A percentile compares a stretch with the other conserved stretches of the same genome.
phyloP scores from a whole-genome alignment of 1,140 invertebrate genomes.

The Zophobas morio region DNA sequence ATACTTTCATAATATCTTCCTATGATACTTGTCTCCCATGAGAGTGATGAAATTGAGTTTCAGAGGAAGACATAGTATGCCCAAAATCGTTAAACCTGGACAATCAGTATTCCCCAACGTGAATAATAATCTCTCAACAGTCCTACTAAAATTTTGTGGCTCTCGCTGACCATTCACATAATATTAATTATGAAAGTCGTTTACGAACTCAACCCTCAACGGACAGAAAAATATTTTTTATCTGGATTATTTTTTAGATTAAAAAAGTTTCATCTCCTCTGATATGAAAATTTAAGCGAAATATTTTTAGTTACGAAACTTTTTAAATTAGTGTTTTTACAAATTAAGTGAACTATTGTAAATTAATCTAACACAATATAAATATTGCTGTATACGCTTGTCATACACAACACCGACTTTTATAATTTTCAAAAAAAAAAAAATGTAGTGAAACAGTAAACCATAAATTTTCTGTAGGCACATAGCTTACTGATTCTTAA shows the following conservation, averaged over 20 bases:
- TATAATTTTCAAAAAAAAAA: too few relatives aligned
- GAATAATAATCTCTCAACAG: not conserved
- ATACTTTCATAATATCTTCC: not conserved
- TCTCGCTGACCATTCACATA: conserved; percentile 3
- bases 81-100: conserved; percentile 9
- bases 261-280: too few relatives aligned
- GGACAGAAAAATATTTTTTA: not conserved
- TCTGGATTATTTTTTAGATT: too few relatives aligned
- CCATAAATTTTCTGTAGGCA: too few relatives aligned
- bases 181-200: conserved; percentile 26
- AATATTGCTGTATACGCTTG: too few relatives aligned
- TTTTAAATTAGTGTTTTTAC: too few relatives aligned
- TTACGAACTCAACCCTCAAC: not conserved
- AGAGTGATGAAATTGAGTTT: not conserved
- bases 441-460: too few relatives aligned
- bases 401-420: too few relatives aligned
- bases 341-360: too few relatives aligned
- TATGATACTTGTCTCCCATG: not conserved
- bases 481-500: too few relatives aligned
- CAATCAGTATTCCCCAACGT: conserved; percentile 16
- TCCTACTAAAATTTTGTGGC: not conserved
- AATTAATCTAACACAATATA: too few relatives aligned
- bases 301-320: too few relatives aligned
- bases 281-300: not conserved
- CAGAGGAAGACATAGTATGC: not conserved